These are phyloP conservation scores for Isichthys henryi DNA, from an alignment of 2,113 vertebrate species.

Conservation along the genomic window DNA sequence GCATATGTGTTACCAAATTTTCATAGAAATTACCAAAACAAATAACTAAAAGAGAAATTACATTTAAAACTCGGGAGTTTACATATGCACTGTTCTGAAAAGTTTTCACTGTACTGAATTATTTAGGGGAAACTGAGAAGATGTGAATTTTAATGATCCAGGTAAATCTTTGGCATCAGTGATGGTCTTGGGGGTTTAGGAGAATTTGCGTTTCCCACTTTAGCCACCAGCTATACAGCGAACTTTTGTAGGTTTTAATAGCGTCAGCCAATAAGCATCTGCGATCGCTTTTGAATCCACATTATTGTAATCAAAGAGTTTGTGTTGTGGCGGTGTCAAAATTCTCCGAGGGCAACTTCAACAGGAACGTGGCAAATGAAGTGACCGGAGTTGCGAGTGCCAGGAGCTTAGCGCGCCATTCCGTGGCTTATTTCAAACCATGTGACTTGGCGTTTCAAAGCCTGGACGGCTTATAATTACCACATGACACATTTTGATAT, in stretches of 20 bases:
- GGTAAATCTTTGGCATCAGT: not conserved
- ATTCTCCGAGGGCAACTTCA: not conserved
- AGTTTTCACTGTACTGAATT: not conserved
- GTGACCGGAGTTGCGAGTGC: not conserved
- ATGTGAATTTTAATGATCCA: not conserved
- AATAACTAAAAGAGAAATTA: not conserved
- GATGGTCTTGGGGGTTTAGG: not conserved
- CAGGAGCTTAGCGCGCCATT: not conserved
- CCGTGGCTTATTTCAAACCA: not conserved
- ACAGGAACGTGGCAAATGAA: not conserved
- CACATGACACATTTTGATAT: not conserved
- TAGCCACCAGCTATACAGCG: not conserved
- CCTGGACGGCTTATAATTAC: not conserved
- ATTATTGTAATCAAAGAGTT: conserved; percentile 4
- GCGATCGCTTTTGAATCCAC: not conserved
- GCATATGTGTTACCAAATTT: not conserved
- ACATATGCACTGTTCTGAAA: not conserved
- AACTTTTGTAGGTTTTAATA: not conserved
- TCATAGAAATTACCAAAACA: not conserved
- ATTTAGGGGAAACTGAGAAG: not conserved
- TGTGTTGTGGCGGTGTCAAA: not conserved
- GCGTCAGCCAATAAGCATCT: not conserved
- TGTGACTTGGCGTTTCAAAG: not conserved
- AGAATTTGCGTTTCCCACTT: not conserved
- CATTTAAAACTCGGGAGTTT: not conserved